Conservation (phyloP, 2,888 invertebrate species). For the Cyclophora albipunctata region DNA sequence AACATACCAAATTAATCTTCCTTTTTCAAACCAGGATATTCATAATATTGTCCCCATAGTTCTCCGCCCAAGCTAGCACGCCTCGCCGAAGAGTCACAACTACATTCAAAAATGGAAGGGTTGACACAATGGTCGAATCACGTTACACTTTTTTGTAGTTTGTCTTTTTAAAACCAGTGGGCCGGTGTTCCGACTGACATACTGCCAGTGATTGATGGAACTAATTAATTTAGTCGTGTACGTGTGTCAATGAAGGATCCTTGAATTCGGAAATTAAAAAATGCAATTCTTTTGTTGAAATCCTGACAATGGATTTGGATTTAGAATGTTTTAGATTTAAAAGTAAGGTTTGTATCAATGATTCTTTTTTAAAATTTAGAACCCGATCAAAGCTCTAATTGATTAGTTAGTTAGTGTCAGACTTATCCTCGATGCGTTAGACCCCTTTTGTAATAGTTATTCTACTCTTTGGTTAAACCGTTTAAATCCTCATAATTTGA, state of each 20-base stretch:
- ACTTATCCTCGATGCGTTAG: too few relatives aligned
- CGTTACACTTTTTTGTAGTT: slow-evolving; percentile 60
- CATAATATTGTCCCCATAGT: slow-evolving; percentile 59
- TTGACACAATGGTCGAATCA: slow-evolving; percentile 64
- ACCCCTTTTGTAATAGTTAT: too few relatives aligned
- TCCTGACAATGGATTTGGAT: slow-evolving; percentile 38
- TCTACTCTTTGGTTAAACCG: too few relatives aligned
- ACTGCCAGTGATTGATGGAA: slow-evolving; percentile 67
- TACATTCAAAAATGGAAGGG: slow-evolving; percentile 39
- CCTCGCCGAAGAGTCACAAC: slow-evolving; percentile 46
- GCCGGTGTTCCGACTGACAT: slow-evolving; percentile 47
- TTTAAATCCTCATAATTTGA: too few relatives aligned
- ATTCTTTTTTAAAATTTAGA: too few relatives aligned
- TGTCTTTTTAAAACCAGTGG: slow-evolving; percentile 57
- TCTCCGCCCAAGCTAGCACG: slow-evolving; percentile 50
- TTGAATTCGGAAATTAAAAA: slow-evolving; percentile 55
- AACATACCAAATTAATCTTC: slow-evolving; percentile 25
- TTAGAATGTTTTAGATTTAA: slow-evolving; percentile 31
- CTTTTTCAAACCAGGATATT: slow-evolving; percentile 36
- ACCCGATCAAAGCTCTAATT: too few relatives aligned
- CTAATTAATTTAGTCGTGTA: slow-evolving; percentile 70
- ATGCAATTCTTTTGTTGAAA: slow-evolving; percentile 38
- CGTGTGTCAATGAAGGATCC: slow-evolving; percentile 50
- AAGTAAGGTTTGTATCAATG: slow-evolving; percentile 5
- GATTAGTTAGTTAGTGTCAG: too few relatives aligned